Conservation (phyloP, 2,888 invertebrate genomes). For the Ophioninae sp. region DNA sequence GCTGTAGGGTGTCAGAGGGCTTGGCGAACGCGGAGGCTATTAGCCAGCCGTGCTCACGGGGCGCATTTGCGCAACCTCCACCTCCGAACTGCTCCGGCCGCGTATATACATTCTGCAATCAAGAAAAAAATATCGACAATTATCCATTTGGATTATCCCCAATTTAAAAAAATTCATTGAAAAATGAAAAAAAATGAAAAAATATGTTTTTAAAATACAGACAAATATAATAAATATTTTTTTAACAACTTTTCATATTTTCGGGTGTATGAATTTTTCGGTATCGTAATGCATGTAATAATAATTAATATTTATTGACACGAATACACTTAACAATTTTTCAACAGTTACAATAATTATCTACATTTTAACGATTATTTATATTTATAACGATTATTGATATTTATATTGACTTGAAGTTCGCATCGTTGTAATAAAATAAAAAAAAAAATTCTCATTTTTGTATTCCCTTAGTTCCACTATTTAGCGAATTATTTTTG, state of each 20-base stretch:
- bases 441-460: too few relatives aligned
- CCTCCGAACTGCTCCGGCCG: constrained; percentile 76
- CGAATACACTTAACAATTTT: too few relatives aligned
- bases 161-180: background rate
- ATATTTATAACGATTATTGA: too few relatives aligned
- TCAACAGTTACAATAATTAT: too few relatives aligned
- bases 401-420: too few relatives aligned
- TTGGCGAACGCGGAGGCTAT: constrained; percentile 72
- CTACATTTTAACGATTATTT: too few relatives aligned
- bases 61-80: constrained; percentile 80
- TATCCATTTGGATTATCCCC: background rate
- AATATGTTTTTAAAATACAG: background rate
- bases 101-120: constrained; percentile 77
- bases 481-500: too few relatives aligned
- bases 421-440: background rate
- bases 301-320: too few relatives aligned
- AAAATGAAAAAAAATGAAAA: background rate
- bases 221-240: background rate
- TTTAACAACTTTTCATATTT: background rate
- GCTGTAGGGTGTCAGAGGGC: constrained; percentile 78
- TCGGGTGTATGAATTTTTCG: too few relatives aligned
- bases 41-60: constrained; percentile 79
- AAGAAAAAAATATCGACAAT: constrained; percentile 48
- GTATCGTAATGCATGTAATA: too few relatives aligned
- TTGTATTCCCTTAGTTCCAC: background rate